Conservation (phyloP, 2,797 vertebrate genomes). For the Artibeus lituratus region DNA sequence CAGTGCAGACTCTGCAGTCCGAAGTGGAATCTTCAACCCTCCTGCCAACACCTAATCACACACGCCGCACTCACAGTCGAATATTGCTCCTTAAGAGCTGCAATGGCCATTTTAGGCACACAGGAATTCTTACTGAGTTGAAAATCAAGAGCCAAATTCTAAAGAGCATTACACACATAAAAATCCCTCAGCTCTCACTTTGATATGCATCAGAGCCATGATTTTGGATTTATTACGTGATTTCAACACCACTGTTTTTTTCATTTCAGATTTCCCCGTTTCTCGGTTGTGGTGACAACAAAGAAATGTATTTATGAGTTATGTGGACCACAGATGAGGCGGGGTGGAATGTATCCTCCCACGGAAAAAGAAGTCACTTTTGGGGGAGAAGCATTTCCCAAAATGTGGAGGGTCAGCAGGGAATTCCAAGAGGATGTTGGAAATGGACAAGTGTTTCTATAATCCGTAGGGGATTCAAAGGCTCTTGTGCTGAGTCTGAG, state of each 20-base stretch:
- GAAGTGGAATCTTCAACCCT: constrained; percentile 9
- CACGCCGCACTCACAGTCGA: neutral
- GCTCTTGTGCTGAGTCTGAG: neutral
- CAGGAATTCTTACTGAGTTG: constrained; percentile 44
- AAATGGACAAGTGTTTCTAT: neutral
- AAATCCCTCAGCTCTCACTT: constrained; percentile 50
- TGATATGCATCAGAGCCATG: neutral
- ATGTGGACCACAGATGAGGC: neutral
- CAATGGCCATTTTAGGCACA: constrained; percentile 57
- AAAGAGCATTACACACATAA: constrained; percentile 45
- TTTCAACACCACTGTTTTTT: constrained; percentile 57
- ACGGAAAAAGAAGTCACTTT: neutral
- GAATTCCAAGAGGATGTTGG: neutral
- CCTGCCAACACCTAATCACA: constrained; percentile 37
- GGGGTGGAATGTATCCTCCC: neutral
- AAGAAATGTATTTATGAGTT: neutral
- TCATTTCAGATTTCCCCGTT: neutral
- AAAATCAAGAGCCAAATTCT: constrained; percentile 54
- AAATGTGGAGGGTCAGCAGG: neutral
- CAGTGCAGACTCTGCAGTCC: constrained; percentile 30
- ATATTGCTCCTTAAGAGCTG: neutral
- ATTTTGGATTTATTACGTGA: constrained; percentile 49
- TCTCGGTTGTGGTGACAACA: neutral
- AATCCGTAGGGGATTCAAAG: neutral
- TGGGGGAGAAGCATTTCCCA: neutral